Evolutionary conservation across 2,113 vertebrate genomes (phyloP).

Genomic region (Puntigrus tetrazona): DNA sequence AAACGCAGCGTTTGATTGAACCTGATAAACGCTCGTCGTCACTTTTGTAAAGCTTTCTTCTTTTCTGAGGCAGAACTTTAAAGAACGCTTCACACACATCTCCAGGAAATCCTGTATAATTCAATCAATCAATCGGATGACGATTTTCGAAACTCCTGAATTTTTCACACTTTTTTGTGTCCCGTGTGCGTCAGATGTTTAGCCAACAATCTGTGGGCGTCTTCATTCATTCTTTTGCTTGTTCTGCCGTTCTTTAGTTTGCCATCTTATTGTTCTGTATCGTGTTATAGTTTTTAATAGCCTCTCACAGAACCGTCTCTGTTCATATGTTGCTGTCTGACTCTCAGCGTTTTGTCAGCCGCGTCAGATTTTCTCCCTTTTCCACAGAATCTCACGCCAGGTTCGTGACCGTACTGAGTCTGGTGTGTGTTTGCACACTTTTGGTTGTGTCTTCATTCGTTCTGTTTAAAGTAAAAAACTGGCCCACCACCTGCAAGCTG

Average conservation of each 20-base stretch:
- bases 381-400: slow-evolving; percentile 14
- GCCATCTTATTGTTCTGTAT: background rate
- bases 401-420: background rate
- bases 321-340: background rate
- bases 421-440: slow-evolving; percentile 20
- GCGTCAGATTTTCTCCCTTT: background rate
- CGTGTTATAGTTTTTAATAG: background rate
- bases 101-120: no score
- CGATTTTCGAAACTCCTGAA: no score
- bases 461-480: background rate
- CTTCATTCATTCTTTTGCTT: background rate
- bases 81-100: no score
- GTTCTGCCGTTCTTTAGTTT: no score
- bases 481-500: background rate
- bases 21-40: no score
- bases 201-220: no score
- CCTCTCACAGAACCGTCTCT: background rate
- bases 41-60: no score
- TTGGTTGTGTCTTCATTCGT: slow-evolving; percentile 2
- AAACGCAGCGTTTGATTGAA: no score
- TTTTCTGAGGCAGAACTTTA: no score
- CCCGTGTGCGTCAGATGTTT: no score
- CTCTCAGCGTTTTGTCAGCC: background rate
- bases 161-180: no score
- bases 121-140: no score